phyloP scores from a whole-genome alignment of 2,888 invertebrate species.

The Cabera pusaria region DNA sequence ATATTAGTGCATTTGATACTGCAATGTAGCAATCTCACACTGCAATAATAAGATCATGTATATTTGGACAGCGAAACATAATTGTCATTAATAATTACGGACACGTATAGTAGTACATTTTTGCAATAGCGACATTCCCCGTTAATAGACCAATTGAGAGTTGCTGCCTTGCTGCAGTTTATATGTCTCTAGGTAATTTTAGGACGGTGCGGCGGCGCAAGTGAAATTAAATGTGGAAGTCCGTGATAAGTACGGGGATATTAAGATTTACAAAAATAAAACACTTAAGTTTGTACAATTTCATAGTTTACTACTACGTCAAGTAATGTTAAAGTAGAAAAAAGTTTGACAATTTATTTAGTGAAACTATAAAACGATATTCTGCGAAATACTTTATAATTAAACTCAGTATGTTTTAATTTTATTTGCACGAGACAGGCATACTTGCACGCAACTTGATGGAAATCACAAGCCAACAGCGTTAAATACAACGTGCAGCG shows the following conservation, averaged over 20 bases:
- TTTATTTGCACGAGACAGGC: too few relatives aligned
- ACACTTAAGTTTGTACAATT: too few relatives aligned
- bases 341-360: too few relatives aligned
- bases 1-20: slow-evolving; percentile 61
- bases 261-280: too few relatives aligned
- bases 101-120: slow-evolving; percentile 19
- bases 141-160: slow-evolving; percentile 23
- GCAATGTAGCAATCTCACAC: slow-evolving; percentile 54
- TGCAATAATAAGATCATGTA: slow-evolving; percentile 43
- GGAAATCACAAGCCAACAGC: too few relatives aligned
- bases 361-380: too few relatives aligned
- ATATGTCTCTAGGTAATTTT: slow-evolving; percentile 19
- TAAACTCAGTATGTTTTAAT: too few relatives aligned
- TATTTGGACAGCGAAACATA: slow-evolving; percentile 41
- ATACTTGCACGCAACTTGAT: too few relatives aligned
- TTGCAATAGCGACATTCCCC: slow-evolving; percentile 28
- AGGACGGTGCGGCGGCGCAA: slow-evolving; percentile 3
- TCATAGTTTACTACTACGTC: too few relatives aligned
- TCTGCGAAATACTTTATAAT: too few relatives aligned
- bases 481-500: too few relatives aligned
- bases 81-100: slow-evolving; percentile 28
- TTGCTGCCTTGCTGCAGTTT: slow-evolving; percentile 25
- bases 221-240: slow-evolving; percentile 10
- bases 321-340: too few relatives aligned
- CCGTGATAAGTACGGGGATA: neutral